Percentiles rank a stretch among this genome's conserved stretches.
phyloP scores from a whole-genome alignment of 2,113 vertebrate genomes.

The Micromys minutus region DNA sequence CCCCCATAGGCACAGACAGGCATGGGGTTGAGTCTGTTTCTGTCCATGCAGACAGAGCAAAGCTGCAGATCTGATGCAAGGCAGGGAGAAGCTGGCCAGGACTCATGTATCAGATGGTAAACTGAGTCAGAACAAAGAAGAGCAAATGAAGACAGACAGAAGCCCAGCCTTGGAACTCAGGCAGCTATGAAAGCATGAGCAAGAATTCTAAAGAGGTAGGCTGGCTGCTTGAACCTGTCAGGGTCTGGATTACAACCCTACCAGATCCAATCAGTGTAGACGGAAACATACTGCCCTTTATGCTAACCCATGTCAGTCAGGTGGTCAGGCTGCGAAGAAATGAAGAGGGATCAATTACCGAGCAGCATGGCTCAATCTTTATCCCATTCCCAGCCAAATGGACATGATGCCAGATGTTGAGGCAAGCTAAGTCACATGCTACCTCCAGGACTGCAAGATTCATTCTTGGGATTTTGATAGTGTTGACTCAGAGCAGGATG shows the following conservation, averaged over 20 bases:
- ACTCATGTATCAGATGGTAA: not conserved
- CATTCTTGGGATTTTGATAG: not conserved
- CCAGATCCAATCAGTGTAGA: too few species aligned
- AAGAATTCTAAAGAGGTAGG: not conserved
- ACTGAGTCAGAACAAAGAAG: not conserved
- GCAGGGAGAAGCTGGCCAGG: not conserved
- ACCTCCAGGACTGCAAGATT: not conserved
- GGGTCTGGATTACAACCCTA: not conserved
- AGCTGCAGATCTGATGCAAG: not conserved
- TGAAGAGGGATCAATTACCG: not conserved
- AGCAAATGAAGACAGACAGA: not conserved
- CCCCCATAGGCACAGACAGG: not conserved
- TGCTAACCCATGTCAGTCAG: not conserved
- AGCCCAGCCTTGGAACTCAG: too few species aligned
- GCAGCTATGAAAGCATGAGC: too few species aligned
- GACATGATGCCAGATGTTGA: not conserved
- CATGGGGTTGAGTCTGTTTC: not conserved
- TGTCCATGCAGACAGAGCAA: not conserved
- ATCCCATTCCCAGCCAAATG: fast-evolving
- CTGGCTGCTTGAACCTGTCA: not conserved
- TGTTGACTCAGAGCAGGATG: not conserved
- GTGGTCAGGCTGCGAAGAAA: not conserved
- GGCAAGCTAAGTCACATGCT: not conserved
- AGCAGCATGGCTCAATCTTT: fast-evolving
- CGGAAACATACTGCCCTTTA: not conserved